Evolutionary conservation across 2,113 vertebrate species (phyloP), one percentile per base, ranked within the genome.

Genomic region (Nyctereutes procyonoides): DNA sequence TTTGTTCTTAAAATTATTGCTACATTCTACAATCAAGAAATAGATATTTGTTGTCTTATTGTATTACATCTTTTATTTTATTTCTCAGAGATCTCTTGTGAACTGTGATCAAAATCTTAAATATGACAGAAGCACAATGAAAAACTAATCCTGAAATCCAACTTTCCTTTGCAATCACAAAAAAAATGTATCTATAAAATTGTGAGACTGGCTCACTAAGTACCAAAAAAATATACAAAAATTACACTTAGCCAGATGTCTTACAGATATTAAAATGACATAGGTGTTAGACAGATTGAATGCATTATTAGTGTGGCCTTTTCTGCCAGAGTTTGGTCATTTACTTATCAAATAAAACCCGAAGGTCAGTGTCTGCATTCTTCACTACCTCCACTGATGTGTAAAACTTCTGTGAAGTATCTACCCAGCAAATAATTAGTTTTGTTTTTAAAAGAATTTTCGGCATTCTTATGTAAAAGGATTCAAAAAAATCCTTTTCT

Each of bases 111-210:
- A 80, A 1, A 73, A 20, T 62, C 48, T 84, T 14, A 89, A 93
- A 74, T 76, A 62, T n/a, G 76, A 32, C 15, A 65, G 55, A 53
- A 56, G 56, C 5, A 60, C 79, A 63, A 5, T 92, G 16, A 94
- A 76, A 81, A 56, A 35, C 56, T 51, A 38, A 56, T 48, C 7
- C 17, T 62, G 51, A 88, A 80, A 56, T 79, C 48, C 53, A 67
- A n/a, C 74, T 84, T 62, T 71, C 9, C 11, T 96, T 79, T 83
- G 13, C 60, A 97, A 84, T 88, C 35, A 79, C 60, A 88, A 90
- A 56, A 56, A 43, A 85, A 69, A 76, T 32, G 2, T 94, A 28
- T 14, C 38, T 76, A 14, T 91, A 60, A 84, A 92, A 85, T 38
- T 81, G 43, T 86, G 74, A 81, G 11, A 3, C 26, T 83, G 26